phyloP scores from a whole-genome alignment of 2,113 vertebrate species.

The Eurypyga helias region DNA sequence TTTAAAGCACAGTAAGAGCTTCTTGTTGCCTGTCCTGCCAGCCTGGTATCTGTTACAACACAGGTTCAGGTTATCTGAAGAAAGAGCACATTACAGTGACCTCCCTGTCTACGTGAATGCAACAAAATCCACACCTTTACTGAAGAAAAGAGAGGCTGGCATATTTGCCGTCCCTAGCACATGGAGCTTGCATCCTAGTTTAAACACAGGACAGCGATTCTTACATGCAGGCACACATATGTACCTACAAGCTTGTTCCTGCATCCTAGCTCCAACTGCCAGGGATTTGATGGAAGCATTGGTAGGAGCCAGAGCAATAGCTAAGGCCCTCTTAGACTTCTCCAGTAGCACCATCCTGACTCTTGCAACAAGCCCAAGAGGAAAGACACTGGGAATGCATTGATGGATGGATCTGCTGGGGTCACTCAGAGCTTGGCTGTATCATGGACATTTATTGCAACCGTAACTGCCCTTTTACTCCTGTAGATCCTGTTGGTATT shows the following conservation, averaged over 20 bases:
- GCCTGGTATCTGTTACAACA: not conserved
- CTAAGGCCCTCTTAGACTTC: not conserved
- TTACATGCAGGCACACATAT: not conserved
- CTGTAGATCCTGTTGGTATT: not conserved
- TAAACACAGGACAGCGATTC: not conserved
- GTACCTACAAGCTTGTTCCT: too few relatives aligned
- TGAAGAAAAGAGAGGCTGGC: not conserved
- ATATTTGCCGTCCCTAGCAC: not conserved
- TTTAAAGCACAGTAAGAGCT: not conserved
- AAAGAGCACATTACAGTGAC: accelerated
- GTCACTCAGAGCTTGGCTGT: not conserved
- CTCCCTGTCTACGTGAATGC: not conserved
- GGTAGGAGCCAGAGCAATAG: not conserved
- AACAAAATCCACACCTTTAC: not conserved
- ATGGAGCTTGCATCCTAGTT: not conserved
- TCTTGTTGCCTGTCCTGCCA: not conserved
- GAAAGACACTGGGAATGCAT: not conserved
- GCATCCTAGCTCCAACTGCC: not conserved
- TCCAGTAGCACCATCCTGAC: not conserved
- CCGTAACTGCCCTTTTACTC: not conserved
- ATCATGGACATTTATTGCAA: not conserved
- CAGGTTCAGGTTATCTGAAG: not conserved
- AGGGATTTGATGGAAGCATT: not conserved
- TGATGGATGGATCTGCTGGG: not conserved
- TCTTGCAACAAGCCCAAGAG: not conserved